phyloP scores from a whole-genome alignment of 2,888 invertebrate species.

The Ophraella communa region DNA sequence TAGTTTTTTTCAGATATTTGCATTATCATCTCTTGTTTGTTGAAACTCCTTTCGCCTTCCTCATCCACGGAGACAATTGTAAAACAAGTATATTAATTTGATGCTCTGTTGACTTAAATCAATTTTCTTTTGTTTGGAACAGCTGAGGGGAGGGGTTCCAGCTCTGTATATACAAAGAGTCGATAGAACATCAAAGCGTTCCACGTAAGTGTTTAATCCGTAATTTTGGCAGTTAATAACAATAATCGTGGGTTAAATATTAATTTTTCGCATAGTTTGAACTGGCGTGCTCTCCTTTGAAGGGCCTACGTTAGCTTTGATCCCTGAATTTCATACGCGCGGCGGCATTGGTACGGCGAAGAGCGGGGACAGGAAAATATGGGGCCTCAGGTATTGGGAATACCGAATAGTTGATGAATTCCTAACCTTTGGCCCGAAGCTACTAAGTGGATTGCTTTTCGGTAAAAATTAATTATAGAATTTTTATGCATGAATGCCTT shows the following conservation, averaged over 20 bases:
- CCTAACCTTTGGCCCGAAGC: constrained; percentile 38
- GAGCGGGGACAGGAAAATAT: constrained; percentile 41
- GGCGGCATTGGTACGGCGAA: constrained; percentile 38
- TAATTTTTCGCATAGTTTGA: constrained; percentile 61
- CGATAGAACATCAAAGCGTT: constrained; percentile 45
- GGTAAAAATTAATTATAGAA: constrained; percentile 33
- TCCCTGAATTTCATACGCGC: constrained; percentile 32
- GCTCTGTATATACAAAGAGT: constrained; percentile 8
- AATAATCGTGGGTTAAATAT: constrained; percentile 57
- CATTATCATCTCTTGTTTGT: no score
- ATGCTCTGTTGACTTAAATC: constrained; percentile 34
- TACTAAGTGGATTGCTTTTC: constrained; percentile 34
- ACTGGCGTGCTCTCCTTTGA: constrained; percentile 49
- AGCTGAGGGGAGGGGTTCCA: constrained; percentile 7
- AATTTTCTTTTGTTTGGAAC: constrained; percentile 37
- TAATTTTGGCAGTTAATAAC: constrained; percentile 53
- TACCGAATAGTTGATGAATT: constrained; percentile 56
- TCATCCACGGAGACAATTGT: no score
- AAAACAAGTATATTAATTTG: neutral
- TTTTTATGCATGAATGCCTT: constrained; percentile 26
- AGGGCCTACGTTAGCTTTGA: constrained; percentile 40
- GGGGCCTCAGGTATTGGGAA: constrained; percentile 55
- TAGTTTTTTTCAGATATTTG: no score
- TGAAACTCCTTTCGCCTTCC: no score
- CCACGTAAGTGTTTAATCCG: constrained; percentile 47